Base-by-base conservation (phyloP, 2,113 vertebrate genomes). In the Cettia cetti region DNA sequence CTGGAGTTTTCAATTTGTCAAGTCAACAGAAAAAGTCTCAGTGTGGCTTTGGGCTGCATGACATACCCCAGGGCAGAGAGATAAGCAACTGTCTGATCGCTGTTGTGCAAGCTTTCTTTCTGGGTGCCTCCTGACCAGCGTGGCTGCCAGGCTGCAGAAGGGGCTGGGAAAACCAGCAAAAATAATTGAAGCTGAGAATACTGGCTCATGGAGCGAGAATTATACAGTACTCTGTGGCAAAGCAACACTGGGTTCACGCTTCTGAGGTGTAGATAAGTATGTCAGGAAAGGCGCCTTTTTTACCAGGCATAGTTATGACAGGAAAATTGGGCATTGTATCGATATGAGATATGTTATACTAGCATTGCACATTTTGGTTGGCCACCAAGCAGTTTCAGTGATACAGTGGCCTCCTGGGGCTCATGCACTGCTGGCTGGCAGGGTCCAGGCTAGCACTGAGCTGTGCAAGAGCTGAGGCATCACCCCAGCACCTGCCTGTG, bases 1-100 rank as follows among this genome's bases (percentile, higher is more conserved):
- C 39, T 20, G 35, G 76, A 89, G 60, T 81, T 93, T 90, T 89
- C 82, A 68, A 71, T 93, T 70, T 86, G 72, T 90, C 85, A 93
- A 1, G 0, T 74, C 85, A 90, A 94, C 86, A 94, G 86, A 90
- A 90, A 82, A 83, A 30, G 59, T 61, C 71, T 85, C 79, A 64
- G 54, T 53, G 71, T 5, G 8, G 54, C 86, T 96, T 94, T 60
- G 37, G 72, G 76, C 80, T 93, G 52, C 60, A 49, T 88, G 65
- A 83, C n/a, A 72, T 83, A 90, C 22, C 56, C 61, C 85, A 82
- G 69, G 68, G 59, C 85, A 93, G 52, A 69, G 59, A 83, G 72
- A 89, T 78, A 91, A 96, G 79, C 68, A 93, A 83, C 60, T 31
- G 80, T 23, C 64, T 86, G 72, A 75, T 90, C 0, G 0, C 28